A percentile compares a stretch with the other conserved stretches of the same genome.
Conservation (phyloP, 2,888 invertebrate genomes). For the Callinectes sapidus region DNA sequence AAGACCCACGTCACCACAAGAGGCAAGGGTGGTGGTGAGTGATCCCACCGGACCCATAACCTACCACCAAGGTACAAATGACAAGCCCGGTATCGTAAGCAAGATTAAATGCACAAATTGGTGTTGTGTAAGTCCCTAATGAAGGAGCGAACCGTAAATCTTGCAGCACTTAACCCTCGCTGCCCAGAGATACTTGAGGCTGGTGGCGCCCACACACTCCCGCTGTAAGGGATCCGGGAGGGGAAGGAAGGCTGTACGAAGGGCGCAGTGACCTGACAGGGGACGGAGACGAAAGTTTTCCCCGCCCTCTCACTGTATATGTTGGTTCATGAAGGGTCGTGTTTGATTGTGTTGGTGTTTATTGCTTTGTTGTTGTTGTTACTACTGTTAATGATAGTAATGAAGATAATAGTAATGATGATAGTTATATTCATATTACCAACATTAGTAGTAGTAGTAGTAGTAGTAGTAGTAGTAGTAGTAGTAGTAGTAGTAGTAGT, state of each 20-base stretch:
- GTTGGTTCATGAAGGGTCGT: too few relatives aligned
- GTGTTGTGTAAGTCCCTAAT: slow-evolving; percentile 29
- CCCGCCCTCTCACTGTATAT: neutral
- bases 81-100: slow-evolving; percentile 10
- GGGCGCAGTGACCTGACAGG: neutral
- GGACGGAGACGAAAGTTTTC: neutral
- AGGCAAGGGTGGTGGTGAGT: neutral
- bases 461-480: too few relatives aligned
- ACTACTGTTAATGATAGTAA: too few relatives aligned
- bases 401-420: too few relatives aligned
- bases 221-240: neutral
- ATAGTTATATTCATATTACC: too few relatives aligned
- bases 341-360: too few relatives aligned
- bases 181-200: neutral
- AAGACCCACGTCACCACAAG: neutral
- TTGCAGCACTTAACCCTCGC: slow-evolving; percentile 24
- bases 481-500: too few relatives aligned
- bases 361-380: too few relatives aligned
- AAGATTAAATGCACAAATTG: slow-evolving; percentile 43
- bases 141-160: slow-evolving; percentile 14
- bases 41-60: slow-evolving; percentile 38
- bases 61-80: slow-evolving; percentile 36
- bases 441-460: too few relatives aligned
- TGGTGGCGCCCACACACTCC: neutral
- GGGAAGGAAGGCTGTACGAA: neutral